Conservation (phyloP, 2,113 vertebrate genomes). For the Cavia porcellus region DNA sequence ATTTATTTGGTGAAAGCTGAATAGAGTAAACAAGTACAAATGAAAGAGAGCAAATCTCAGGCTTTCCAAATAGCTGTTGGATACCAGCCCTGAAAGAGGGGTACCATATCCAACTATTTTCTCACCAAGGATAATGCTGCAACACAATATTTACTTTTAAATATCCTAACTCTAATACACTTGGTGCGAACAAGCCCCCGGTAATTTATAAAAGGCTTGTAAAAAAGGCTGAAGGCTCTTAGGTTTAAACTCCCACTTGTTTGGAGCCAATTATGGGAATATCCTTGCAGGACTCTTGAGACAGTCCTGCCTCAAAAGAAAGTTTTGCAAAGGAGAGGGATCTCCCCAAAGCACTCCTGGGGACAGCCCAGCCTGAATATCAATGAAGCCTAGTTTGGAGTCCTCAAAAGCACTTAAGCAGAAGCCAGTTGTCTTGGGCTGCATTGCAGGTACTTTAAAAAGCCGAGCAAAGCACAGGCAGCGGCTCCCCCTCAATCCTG, state of each 20-base stretch:
- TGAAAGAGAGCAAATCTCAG: neutral
- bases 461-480: neutral
- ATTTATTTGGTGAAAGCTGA: slow-evolving; percentile 37
- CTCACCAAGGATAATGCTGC: slow-evolving; percentile 18
- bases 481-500: neutral
- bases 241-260: slow-evolving; percentile 33
- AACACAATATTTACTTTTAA: slow-evolving; percentile 46
- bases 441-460: slow-evolving; percentile 11
- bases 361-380: neutral
- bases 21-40: neutral
- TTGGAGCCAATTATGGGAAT: slow-evolving; percentile 33
- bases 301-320: slow-evolving; percentile 10
- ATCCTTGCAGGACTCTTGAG: neutral
- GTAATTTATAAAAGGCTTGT: neutral
- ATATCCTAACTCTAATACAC: neutral
- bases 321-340: neutral
- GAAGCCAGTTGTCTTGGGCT: neutral
- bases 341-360: neutral
- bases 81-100: neutral
- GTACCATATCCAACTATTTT: neutral
- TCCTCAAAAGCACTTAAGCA: neutral
- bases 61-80: slow-evolving; percentile 33
- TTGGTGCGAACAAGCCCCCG: neutral
- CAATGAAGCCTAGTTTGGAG: neutral
- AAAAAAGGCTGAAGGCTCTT: neutral